Percentiles rank a stretch among this genome's conserved stretches.
Conservation (phyloP, 2,113 vertebrate genomes). For the Ochotona curzoniae region DNA sequence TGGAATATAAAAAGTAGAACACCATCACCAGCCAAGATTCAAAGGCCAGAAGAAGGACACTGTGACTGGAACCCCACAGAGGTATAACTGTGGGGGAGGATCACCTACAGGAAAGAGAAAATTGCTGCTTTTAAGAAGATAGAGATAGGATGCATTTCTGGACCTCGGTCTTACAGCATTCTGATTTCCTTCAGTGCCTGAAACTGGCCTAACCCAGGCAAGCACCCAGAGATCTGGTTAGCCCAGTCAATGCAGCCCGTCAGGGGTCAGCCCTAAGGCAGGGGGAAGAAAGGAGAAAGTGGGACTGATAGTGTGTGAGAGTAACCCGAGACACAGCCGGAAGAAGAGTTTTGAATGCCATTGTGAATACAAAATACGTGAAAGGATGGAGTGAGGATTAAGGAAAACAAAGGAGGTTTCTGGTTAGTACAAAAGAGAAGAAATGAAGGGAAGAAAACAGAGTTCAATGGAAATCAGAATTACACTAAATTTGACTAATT, state of each 20-base stretch:
- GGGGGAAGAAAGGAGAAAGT: not conserved
- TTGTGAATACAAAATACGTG: not conserved
- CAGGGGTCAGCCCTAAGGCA: not conserved
- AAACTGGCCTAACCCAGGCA: not conserved
- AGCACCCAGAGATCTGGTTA: not conserved
- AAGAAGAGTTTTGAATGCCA: not conserved
- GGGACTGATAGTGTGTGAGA: not conserved
- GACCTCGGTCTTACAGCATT: not conserved
- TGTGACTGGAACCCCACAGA: not conserved
- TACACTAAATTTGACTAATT: not conserved
- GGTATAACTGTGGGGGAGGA: not conserved
- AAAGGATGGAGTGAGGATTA: not conserved
- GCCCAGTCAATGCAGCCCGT: not conserved
- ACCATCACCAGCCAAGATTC: not conserved
- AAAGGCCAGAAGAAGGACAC: not conserved
- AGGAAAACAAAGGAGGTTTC: not conserved
- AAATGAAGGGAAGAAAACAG: not conserved
- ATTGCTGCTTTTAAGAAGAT: not conserved
- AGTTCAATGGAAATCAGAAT: constrained; percentile 25
- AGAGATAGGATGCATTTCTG: not conserved
- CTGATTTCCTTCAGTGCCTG: not conserved
- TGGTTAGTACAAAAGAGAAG: not conserved
- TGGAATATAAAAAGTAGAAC: constrained; percentile 1
- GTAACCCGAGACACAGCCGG: not conserved
- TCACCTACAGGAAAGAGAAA: not conserved